Percentiles rank a stretch among this genome's conserved stretches.
phyloP scores from a whole-genome alignment of 2,797 vertebrate species.

The Pelodytes ibericus region DNA sequence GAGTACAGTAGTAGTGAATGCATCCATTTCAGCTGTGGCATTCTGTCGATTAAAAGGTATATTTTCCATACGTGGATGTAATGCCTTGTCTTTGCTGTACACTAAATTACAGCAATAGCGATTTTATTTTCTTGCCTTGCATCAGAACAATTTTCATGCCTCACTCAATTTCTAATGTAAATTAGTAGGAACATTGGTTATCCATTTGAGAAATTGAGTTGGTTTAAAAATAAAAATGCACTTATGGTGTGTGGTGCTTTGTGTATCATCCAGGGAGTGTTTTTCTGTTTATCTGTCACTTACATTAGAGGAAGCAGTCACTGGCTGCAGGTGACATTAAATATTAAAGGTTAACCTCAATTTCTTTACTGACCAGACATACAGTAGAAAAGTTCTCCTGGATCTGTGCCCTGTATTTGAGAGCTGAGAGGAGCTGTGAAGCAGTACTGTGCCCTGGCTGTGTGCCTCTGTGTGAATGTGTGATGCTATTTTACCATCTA shows the following conservation, averaged over 20 bases:
- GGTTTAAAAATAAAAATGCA: conserved; percentile 85
- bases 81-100: not conserved
- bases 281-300: conserved; percentile 82
- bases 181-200: conserved; percentile 87
- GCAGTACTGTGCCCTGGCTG: conserved; percentile 45
- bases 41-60: not conserved
- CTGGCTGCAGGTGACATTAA: conserved; percentile 84
- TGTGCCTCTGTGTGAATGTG: conserved; percentile 49
- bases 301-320: conserved; percentile 79
- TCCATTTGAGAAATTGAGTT: conserved; percentile 89
- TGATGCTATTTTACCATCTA: no score
- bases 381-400: conserved; percentile 70
- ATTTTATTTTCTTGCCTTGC: conserved; percentile 72
- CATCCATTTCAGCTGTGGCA: not conserved
- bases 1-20: no score
- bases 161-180: conserved; percentile 83
- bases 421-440: conserved; percentile 61
- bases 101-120: conserved; percentile 73
- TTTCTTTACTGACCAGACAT: conserved; percentile 80
- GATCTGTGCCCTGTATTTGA: conserved; percentile 65
- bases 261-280: conserved; percentile 77
- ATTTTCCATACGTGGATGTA: no score
- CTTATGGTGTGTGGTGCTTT: conserved; percentile 77
- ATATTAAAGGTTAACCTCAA: conserved; percentile 83
- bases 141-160: conserved; percentile 84